Conservation (phyloP, 2,113 vertebrate species). For the Oreocharis arfaki region DNA sequence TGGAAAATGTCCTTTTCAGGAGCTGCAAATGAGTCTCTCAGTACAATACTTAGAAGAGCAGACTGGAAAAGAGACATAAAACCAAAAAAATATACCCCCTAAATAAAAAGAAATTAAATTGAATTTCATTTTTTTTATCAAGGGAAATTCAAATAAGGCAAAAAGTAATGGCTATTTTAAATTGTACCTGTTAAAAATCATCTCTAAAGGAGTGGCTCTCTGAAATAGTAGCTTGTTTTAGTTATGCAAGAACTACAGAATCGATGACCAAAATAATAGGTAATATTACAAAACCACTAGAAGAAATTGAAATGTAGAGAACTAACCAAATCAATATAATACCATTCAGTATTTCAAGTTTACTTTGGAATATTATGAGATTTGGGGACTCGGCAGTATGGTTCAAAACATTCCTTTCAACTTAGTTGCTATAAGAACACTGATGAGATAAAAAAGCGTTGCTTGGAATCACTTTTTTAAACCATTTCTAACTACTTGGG, state of each 20-base stretch:
- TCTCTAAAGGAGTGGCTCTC: background rate
- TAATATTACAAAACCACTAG: background rate
- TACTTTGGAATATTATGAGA: background rate
- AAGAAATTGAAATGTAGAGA: background rate
- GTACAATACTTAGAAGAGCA: constrained; percentile 87
- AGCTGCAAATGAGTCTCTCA: constrained; percentile 92
- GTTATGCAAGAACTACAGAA: background rate
- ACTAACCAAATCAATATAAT: background rate
- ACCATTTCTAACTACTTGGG: background rate
- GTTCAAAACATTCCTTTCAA: background rate
- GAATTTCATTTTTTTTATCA: background rate
- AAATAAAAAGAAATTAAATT: background rate
- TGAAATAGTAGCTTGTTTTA: background rate
- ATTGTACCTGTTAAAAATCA: background rate
- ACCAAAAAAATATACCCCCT: background rate
- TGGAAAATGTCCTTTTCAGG: constrained; percentile 96
- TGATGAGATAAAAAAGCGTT: background rate
- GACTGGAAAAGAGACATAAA: constrained; percentile 65
- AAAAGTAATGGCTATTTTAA: background rate
- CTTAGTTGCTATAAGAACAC: background rate
- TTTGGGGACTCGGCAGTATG: background rate
- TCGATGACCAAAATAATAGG: background rate
- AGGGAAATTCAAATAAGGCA: background rate
- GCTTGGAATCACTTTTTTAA: background rate
- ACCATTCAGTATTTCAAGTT: background rate